Evolutionary conservation across 2,113 vertebrate species (phyloP), one percentile per base, ranked within the genome.

Genomic region (Vulpes lagopus): DNA sequence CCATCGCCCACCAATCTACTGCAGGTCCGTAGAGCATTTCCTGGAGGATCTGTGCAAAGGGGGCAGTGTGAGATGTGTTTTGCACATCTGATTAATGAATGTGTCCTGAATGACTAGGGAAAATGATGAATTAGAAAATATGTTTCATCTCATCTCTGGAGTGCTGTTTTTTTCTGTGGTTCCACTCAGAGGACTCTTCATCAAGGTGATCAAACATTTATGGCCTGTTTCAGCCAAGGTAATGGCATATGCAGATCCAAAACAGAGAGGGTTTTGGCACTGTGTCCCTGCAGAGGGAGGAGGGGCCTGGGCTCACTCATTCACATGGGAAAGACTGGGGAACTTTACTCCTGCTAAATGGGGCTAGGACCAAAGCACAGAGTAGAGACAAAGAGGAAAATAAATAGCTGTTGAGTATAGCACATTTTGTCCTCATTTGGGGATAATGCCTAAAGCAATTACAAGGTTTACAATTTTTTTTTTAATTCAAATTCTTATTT

Each of bases 1-100:
- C 99, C 93, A 99, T 99, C 1, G 99, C 99, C 99, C 99, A 99
- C 99, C 99, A 99, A 96, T 99, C 99, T 11, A 99, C 99, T 0
- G 99, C 99, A 0, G 99, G 99, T n/a, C 99, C 99, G 0, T 99
- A 99, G 22, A 99, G 98, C 99, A 99, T 99, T 98, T 99, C 99
- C 98, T 99, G 99, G 53, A 99, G 99, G 98, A 99, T 99, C 99
- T 99, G 96, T 27, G 93, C 55, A 73, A 16, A 94, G 53, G 15
- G 53, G 69, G 12, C 8, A 3, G 8, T 0, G 4, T 71, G 89
- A 97, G 57, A 73, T 59, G 60, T 1, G 35, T 16, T 53, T 9
- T 0, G 0, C 9, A 15, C 14, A 38, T 32, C 76, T 53, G 79
- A 30, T 60, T 17, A 79, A 69, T 57, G 43, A 87, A 73, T 0